Conservation (phyloP, 2,797 vertebrate genomes). For the Choloepus didactylus region DNA sequence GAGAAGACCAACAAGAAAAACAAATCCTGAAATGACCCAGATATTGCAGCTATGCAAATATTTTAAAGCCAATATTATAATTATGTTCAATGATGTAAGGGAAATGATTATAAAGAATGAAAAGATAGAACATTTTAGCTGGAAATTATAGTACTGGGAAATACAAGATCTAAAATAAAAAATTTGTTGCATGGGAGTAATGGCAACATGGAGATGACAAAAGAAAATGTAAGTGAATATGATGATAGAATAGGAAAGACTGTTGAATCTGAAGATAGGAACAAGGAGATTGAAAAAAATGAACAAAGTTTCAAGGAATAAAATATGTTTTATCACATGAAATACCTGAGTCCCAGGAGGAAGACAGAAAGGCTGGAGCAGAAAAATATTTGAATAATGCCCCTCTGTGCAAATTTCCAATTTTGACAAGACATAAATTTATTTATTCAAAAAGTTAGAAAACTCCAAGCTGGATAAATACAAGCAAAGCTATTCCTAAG, state of each 20-base stretch:
- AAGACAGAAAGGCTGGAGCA: neutral
- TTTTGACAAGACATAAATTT: neutral
- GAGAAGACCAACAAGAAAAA: neutral
- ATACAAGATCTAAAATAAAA: neutral
- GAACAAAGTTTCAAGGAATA: neutral
- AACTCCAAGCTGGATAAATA: neutral
- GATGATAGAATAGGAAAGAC: neutral
- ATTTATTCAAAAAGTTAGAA: neutral
- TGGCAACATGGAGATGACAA: neutral
- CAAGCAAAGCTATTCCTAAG: neutral
- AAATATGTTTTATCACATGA: neutral
- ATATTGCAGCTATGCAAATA: neutral
- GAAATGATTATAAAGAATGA: neutral
- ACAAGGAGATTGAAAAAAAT: neutral
- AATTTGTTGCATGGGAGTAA: neutral
- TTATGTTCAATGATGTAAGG: neutral
- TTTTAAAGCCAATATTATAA: neutral
- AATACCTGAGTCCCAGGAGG: neutral
- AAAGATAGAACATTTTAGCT: neutral
- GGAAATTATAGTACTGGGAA: neutral
- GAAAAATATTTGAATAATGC: neutral
- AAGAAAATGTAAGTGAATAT: neutral
- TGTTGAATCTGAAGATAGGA: neutral
- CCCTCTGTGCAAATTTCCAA: neutral
- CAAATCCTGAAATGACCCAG: neutral